Base-by-base conservation (phyloP, 2,113 vertebrate genomes). In the Oncorhynchus keta region DNA sequence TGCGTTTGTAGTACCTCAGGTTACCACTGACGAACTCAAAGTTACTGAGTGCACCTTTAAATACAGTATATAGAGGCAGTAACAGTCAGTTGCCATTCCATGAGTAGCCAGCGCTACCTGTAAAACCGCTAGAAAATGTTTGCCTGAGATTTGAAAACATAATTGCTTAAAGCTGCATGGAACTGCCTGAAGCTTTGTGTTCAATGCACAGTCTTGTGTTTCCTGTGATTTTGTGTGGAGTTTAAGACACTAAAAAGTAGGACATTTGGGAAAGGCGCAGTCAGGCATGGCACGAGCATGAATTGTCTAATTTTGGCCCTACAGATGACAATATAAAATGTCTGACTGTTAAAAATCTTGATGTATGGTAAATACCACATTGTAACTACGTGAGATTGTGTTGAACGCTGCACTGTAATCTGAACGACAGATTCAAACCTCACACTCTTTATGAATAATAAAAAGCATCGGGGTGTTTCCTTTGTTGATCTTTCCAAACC, bases 161-260 rank as follows among this genome's bases (percentile, higher is more conserved):
- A 91, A 91, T 88, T 87, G 80, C 61, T 91, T 79, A 81, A 91
- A 92, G 81, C 76, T 91, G 85, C 51, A 65, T 82, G 87, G 82
- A 86, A 84, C 57, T 24, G 74, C 87, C 35, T 1, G 2, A 65
- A 83, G 82, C 79, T n/a, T 48, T 59, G 59, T 62, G 59, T 72
- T 67, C 78, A 82, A 83, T 64, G 84, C 61, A 70, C 69, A 20
- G 39, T 59, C 39, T 55, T 5, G 71, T 64, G 79, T 78, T 85
- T 59, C 39, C 48, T 5, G 71, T 64, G 79, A 79, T 85, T 84
- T 81, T 84, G 26, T 74, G 35, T 75, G 82, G 71, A 65, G 45
- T 84, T 75, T 72, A 65, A 76, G 11, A n/a, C 70, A 74, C 18
- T 84, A 82, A 84, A 69, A 24, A 22, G 51, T 12, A 16, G 73